Base-by-base conservation (phyloP, 2,797 vertebrate genomes). In the Channallabes apus region DNA sequence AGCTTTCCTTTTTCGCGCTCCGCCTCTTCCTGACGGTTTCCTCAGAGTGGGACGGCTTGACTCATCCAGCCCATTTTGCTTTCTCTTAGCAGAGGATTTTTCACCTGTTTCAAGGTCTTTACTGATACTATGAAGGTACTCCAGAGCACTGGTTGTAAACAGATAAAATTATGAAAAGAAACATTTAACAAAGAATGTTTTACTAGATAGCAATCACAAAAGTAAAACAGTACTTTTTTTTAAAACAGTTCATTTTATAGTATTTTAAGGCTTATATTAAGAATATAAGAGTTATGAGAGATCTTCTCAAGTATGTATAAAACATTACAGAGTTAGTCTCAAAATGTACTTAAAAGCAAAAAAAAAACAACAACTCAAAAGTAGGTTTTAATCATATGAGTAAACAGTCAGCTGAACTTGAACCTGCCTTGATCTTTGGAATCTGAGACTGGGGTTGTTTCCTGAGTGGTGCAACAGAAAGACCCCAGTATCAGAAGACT, bases 91-190 rank as follows among this genome's bases (percentile, higher is more conserved):
- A 87, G 92, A 91, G 75, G 8, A 12, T 84, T 82, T 76, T 12
- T 3, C 3, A 90, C 32, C 11, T 62, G 88, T 51, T 76, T 79
- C 77, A 11, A 86, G 65, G 86, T 97, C 96, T 87, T 96, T 95
- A 0, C 96, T 96, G 91, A 99, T 89, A 87, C 29, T 85, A 24
- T 82, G 84, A 24, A 85, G 84, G 71, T 98, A 98, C 84, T 95
- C 95, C 92, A 98, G 89, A 0, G 98, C 98, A 91, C 98, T 99
- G 89, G 15, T 35, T 80, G 67, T 29, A 32, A 29, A 80, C 3
- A 76, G n/a, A 18, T 54, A 35, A 5, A 79, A 61, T 38, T 24
- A 20, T 59, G 22, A 80, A 88, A 79, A 82, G 35, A 15, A 41
- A 22, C 64, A 1, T 9, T 1, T 73, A 27, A 17, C 6, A 72